Evolutionary conservation across 2,113 vertebrate genomes (phyloP), one percentile per base, ranked within the genome.

Genomic region (Clupea harengus): DNA sequence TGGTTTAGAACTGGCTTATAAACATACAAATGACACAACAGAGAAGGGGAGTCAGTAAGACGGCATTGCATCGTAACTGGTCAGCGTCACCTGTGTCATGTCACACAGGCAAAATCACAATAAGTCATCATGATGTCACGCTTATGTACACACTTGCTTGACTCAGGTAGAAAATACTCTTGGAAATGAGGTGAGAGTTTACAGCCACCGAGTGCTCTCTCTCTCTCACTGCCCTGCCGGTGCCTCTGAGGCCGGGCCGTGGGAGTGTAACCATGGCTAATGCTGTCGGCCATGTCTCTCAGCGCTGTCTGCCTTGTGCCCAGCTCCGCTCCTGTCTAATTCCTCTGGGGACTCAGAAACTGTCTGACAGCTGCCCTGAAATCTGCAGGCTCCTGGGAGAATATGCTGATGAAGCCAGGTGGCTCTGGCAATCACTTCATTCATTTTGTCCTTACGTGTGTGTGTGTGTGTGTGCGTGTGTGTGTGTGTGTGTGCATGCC

Each of bases 371-470:
- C 82, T 80, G 17, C 85, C 80, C 78, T 83, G 72, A 83, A 78
- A 86, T 85, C 45, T 82, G 50, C 44, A 45, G 78, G 64, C 81
- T 85, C 85, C 57, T 85, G 60, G 8, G 82, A 86, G 44, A 83
- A 50, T 83, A 7, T n/a, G n/a, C 54, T 57, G 54, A 57, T 57
- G 18, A 57, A 57, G 54, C 18, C 54, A 57, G 54, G 54, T 20
- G 54, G 18, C 54, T 57, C 54, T 17, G n/a, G n/a, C n/a, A n/a
- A n/a, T n/a, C n/a, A n/a, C n/a, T n/a, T n/a, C n/a, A n/a, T n/a
- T n/a, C n/a, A n/a, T n/a, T n/a, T n/a, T n/a, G n/a, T n/a, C n/a
- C n/a, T n/a, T n/a, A n/a, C n/a, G n/a, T n/a, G 15, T 52, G 50
- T 39, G 39, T 39, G 39, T 39, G 39, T 39, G 39, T 39, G 39